Evolutionary conservation across 2,797 vertebrate species (phyloP), one percentile per base, ranked within the genome.

Genomic region (Tragopan temminckii): DNA sequence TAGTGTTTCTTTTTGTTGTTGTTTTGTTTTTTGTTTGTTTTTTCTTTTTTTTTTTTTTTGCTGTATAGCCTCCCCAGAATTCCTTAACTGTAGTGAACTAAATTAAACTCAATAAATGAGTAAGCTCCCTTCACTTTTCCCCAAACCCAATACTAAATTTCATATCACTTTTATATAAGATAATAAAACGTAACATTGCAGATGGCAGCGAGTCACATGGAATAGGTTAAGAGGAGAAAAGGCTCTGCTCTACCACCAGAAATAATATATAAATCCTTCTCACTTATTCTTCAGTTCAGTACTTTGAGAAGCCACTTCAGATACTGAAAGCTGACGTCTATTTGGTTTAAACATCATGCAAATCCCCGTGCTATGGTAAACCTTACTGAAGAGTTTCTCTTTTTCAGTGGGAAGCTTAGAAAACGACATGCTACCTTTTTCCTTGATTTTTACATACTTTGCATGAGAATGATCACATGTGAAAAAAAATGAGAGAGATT

Each of bases 381-480:
- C 43, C 57, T 76, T 77, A 78, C 46, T 5, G 23, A 17, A 62
- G 18, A 75, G 43, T 76, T 91, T 88, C 38, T 71, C 38, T 2
- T 42, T 83, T 90, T 87, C 85, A 55, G 62, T 43, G 33, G 31
- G 57, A 87, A 85, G 31, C 16, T 68, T 1, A 52, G 27, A 78
- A 78, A 80, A n/a, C 20, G 45, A 36, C 11, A 19, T 18, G 36
- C 55, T 31, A 24, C 16, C 18, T 29, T 63, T 62, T 88, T 84
- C 75, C 72, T 59, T 80, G 55, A 46, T 81, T 85, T 82, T 92
- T 71, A 72, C 18, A 35, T 72, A 88, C 90, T 88, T 93, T 89
- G 67, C 72, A 83, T 59, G 3, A 89, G 93, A 94, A 90, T 21
- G 3, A 89, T 83, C 72, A 79, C 40, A 58, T 15, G 67, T 42